phyloP scores from a whole-genome alignment of 2,888 invertebrate species.

The Erpobdella octoculata region DNA sequence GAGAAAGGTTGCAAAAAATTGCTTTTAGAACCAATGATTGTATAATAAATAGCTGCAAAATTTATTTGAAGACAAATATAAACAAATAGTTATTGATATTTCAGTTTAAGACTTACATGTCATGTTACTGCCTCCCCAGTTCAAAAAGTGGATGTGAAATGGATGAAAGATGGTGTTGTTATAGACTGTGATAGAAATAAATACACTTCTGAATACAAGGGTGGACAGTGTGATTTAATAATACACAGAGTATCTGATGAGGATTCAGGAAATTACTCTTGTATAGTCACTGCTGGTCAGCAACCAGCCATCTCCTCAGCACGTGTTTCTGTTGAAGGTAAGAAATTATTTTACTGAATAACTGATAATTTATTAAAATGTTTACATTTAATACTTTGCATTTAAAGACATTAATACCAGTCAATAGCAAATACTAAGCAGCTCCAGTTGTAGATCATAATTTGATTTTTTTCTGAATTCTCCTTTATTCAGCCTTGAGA shows the following conservation, averaged over 20 bases:
- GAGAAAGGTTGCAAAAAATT: background rate
- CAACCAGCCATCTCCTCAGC: conserved; percentile 45
- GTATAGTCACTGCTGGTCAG: conserved; percentile 60
- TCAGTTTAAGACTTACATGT: background rate
- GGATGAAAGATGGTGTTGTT: conserved; percentile 18
- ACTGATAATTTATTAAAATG: too few species aligned
- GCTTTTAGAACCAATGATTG: background rate
- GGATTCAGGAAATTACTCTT: conserved; percentile 42
- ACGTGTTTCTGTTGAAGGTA: conserved; percentile 2
- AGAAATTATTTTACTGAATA: too few species aligned
- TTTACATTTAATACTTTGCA: too few species aligned
- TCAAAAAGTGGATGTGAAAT: background rate
- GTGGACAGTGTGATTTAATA: conserved; percentile 70
- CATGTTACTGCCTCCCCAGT: background rate
- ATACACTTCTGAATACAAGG: conserved; percentile 41
- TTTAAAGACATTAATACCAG: too few species aligned
- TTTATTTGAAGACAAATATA: background rate
- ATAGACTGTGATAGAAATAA: background rate
- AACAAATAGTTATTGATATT: background rate
- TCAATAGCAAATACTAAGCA: too few species aligned
- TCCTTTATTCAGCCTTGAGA: too few species aligned
- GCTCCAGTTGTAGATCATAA: too few species aligned
- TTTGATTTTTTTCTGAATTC: too few species aligned
- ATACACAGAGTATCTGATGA: conserved; percentile 56
- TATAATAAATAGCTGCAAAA: background rate